These are phyloP conservation scores for Panthera leo DNA, from an alignment of 2,113 vertebrate genomes.

Conservation along the genomic window DNA sequence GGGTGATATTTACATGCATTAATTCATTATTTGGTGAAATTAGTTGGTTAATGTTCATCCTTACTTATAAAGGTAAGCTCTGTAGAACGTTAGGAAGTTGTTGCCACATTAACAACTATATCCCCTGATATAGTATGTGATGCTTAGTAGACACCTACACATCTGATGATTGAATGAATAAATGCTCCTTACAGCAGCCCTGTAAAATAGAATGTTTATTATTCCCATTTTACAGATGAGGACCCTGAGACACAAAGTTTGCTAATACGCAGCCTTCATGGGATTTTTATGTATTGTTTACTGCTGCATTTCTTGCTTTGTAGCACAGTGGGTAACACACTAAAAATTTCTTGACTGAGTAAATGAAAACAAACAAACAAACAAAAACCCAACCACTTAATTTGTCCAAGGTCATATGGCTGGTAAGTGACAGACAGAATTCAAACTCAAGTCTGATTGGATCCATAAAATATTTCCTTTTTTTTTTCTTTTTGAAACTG, in stretches of 20 bases:
- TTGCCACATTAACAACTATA: not conserved
- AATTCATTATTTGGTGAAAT: not conserved
- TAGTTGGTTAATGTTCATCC: not conserved
- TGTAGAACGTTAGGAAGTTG: not conserved
- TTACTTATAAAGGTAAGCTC: not conserved
- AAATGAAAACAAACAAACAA: not conserved
- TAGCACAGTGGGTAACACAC: not conserved
- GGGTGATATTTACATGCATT: not conserved
- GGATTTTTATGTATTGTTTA: not conserved
- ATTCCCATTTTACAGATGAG: not conserved
- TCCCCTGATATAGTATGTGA: not conserved
- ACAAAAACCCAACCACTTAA: not conserved
- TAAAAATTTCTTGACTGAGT: constrained; percentile 1
- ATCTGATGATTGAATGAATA: not conserved
- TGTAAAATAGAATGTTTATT: not conserved
- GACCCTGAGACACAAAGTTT: not conserved
- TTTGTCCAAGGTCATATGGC: not conserved
- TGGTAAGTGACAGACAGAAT: not conserved
- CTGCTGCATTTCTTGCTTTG: not conserved
- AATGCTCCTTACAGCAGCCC: not conserved
- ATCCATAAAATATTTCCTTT: not conserved
- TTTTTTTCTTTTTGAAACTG: not conserved
- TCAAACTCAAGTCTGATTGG: not conserved
- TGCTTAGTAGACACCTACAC: not conserved
- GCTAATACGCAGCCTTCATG: not conserved